phyloP scores from a whole-genome alignment of 2,113 vertebrate species.

The Zapus hudsonius region DNA sequence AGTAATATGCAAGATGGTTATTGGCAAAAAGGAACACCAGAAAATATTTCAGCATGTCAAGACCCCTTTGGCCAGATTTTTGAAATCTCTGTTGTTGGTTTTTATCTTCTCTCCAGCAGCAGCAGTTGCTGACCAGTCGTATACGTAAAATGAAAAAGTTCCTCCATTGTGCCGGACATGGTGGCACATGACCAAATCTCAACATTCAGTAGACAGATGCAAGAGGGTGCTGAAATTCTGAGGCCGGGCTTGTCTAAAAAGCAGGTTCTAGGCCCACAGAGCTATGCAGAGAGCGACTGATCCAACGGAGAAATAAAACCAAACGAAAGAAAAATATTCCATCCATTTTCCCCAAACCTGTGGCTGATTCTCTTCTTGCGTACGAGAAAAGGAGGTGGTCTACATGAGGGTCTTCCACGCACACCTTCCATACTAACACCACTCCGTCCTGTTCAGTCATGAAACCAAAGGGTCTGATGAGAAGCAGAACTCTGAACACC shows the following conservation, averaged over 20 bases:
- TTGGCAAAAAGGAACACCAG: neutral
- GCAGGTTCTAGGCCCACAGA: too few species aligned
- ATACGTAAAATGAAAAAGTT: neutral
- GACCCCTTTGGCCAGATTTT: neutral
- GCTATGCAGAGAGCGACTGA: neutral
- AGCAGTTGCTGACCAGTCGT: neutral
- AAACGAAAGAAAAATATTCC: neutral
- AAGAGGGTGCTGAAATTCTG: too few species aligned
- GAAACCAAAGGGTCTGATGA: conserved; percentile 7
- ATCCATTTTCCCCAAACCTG: neutral
- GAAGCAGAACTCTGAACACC: neutral
- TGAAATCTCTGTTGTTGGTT: neutral
- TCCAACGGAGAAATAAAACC: neutral
- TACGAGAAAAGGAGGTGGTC: neutral
- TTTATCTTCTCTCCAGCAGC: neutral
- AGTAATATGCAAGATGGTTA: neutral
- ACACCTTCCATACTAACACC: neutral
- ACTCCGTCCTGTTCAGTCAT: neutral
- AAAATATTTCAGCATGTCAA: conserved; percentile 5
- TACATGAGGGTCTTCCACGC: neutral
- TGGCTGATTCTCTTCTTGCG: neutral
- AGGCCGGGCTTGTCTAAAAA: too few species aligned
- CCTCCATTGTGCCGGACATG: neutral
- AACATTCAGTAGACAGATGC: too few species aligned
- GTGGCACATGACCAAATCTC: neutral